Conservation (phyloP, 2,113 vertebrate genomes). For the Thalassoma bifasciatum region DNA sequence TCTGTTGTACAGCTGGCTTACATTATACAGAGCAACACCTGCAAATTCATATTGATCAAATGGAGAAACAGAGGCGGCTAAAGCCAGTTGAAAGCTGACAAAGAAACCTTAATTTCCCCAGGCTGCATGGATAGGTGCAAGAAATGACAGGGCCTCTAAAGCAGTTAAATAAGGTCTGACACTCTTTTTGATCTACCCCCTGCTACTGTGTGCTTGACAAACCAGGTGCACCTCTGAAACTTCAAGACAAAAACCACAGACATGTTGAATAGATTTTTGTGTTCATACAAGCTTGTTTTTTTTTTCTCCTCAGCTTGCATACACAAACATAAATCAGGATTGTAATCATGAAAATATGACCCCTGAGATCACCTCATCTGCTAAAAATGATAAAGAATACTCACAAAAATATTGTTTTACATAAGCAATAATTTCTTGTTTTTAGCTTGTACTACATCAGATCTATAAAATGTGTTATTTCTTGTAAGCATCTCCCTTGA, state of each 20-base stretch:
- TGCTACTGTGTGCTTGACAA: slow-evolving; percentile 1
- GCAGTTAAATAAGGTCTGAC: slow-evolving; percentile 7
- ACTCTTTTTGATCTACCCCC: slow-evolving; percentile 8
- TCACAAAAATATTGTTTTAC: not conserved
- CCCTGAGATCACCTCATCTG: not conserved
- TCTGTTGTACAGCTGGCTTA: slow-evolving; percentile 33
- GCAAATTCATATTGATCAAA: slow-evolving; percentile 64
- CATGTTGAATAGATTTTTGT: slow-evolving; percentile 9
- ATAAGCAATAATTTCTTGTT: not conserved
- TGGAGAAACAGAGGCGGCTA: slow-evolving; percentile 31
- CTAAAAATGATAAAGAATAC: not conserved
- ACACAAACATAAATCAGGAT: not conserved
- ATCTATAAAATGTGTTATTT: no score
- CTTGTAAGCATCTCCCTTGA: not conserved
- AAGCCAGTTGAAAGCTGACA: slow-evolving; percentile 35
- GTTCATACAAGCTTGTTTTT: slow-evolving; percentile 1
- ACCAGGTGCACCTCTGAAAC: slow-evolving; percentile 16
- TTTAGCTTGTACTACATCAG: no score
- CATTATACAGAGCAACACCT: slow-evolving; percentile 54
- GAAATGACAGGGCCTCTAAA: not conserved
- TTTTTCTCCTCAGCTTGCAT: not conserved
- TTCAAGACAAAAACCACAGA: slow-evolving; percentile 11
- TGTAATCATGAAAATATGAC: slow-evolving; percentile 1
- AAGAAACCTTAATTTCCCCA: slow-evolving; percentile 50
- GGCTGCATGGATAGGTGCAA: slow-evolving; percentile 41